Evolutionary conservation across 2,888 invertebrate species (phyloP), one percentile per base, ranked within the genome.

Genomic region (Brenthis ino): DNA sequence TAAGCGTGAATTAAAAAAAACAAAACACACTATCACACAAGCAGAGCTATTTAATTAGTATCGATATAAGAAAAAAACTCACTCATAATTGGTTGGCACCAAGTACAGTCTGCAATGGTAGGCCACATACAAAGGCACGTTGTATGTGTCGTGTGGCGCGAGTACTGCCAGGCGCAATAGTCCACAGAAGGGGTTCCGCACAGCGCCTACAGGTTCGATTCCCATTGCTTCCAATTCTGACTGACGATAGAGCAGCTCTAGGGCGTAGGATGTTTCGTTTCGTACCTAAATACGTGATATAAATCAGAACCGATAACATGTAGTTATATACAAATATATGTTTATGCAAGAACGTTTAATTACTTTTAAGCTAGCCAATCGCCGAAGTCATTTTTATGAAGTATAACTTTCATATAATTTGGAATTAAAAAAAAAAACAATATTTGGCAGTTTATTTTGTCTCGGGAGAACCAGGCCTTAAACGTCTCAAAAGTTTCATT

Each of bases 81-180:
- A 67, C 50, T 61, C 55, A 47, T 57, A 33, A 60, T 57, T 55
- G 48, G 95, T 94, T 6, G 97, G 97, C 79, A 95, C 93, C 53
- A 97, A 86, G 82, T 95, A 96, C 66, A 97, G 88, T 74, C 95
- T 95, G 85, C 96, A 96, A 80, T 97, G 96, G 79, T 97, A 97
- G 1, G 97, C 97, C 64, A 97, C 94, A 79, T 95, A 95, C 55
- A 97, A 88, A 1, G 97, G 97, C 37, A 97, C 95, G 77, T 95
- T 95, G 83, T 95, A 97, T 0, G 94, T 94, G 77, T 96, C 95
- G 75, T 95, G 95, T 0, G 97, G 96, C 67, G 96, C 96, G 24
- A 97, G 88, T 33, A 96, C 95, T 0, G 95, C 94, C 63, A 97
- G 93, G 64, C 95, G 91, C 90, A 96, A 94, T 69, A 95, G 95